phyloP scores from a whole-genome alignment of 1,140 invertebrate species.

The Solenopsis invicta region DNA sequence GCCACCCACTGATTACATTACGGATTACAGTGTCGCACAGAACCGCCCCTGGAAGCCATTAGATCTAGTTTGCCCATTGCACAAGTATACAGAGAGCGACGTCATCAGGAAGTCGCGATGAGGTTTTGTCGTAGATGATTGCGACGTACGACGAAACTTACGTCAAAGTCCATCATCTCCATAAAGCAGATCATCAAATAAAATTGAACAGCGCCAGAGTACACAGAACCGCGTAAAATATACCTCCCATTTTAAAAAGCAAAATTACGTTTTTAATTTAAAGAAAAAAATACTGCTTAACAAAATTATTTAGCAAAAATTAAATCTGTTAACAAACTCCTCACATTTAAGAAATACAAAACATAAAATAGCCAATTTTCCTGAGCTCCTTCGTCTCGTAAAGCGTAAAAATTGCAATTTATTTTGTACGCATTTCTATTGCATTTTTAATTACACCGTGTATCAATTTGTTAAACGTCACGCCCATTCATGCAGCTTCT shows the following conservation, averaged over 20 bases:
- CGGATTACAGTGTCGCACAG: conserved; percentile 69
- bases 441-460: not conserved
- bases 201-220: not conserved
- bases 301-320: not conserved
- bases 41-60: conserved; percentile 64
- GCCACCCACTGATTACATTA: conserved; percentile 72
- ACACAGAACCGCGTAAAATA: not conserved
- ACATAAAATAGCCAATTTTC: conserved; percentile 2
- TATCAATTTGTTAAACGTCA: not conserved
- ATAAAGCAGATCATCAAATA: not conserved
- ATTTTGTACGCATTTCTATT: not conserved
- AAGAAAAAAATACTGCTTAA: not conserved
- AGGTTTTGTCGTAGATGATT: not conserved
- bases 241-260: not conserved
- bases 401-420: not conserved
- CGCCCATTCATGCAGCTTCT: not conserved
- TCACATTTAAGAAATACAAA: not conserved
- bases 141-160: not conserved
- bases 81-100: not conserved
- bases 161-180: conserved; percentile 2
- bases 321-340: not conserved
- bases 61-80: conserved; percentile 13
- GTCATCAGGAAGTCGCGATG: conserved; percentile 25
- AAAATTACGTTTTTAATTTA: not conserved
- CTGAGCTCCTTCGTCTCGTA: not conserved